Conservation (phyloP, 2,113 vertebrate species). For the Gallinago undulata region DNA sequence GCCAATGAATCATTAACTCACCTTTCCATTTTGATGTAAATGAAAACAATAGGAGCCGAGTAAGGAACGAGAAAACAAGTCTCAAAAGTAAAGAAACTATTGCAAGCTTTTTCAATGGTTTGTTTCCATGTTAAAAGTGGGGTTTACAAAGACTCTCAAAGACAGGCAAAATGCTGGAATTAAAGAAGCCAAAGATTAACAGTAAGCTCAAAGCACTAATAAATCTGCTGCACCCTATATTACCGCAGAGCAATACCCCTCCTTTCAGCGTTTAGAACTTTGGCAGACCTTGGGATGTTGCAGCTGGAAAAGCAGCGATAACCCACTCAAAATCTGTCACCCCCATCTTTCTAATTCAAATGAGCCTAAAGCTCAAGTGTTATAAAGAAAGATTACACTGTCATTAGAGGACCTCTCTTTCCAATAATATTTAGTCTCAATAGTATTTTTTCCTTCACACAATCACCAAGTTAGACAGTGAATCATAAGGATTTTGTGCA, state of each 20-base stretch:
- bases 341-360: conserved; percentile 20
- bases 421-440: conserved; percentile 16
- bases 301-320: conserved; percentile 17
- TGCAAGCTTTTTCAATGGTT: not conserved
- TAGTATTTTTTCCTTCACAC: conserved; percentile 21
- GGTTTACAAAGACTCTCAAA: not conserved
- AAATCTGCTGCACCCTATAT: not conserved
- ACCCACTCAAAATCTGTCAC: not conserved
- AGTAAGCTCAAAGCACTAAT: not conserved
- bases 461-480: conserved; percentile 34
- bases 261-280: not conserved
- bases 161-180: not conserved
- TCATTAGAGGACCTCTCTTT: conserved; percentile 4
- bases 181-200: not conserved
- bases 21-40: conserved; percentile 79
- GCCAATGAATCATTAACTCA: conserved; percentile 90
- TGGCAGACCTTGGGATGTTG: conserved; percentile 3
- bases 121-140: not conserved
- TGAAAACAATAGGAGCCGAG: conserved; percentile 67
- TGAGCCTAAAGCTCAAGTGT: not conserved
- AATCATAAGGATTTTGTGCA: conserved; percentile 50
- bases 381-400: not conserved
- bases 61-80: conserved; percentile 21
- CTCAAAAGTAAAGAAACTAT: conserved; percentile 23
- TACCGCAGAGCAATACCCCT: not conserved